These are phyloP conservation scores for Boloria selene DNA, from an alignment of 2,888 invertebrate genomes.

Conservation along the genomic window DNA sequence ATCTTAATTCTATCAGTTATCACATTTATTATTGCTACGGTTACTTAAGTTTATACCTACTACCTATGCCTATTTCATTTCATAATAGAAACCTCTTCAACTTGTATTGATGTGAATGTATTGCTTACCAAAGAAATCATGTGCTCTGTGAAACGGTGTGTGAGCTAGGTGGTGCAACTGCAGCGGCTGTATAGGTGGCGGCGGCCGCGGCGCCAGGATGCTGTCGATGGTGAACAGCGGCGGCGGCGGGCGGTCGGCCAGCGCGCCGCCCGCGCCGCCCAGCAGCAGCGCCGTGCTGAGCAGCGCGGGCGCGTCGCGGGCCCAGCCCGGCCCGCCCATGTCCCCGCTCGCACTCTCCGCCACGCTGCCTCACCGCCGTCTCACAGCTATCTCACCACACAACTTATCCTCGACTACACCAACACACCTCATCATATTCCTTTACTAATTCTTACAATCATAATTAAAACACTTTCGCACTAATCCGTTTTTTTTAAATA, in stretches of 20 bases:
- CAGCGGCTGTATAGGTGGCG: constrained; percentile 82
- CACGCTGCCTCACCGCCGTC: constrained; percentile 41
- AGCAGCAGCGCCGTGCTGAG: constrained; percentile 79
- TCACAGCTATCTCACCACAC: constrained; percentile 26
- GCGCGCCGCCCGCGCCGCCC: constrained; percentile 59
- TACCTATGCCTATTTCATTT: too few species aligned
- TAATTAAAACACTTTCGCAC: constrained; percentile 32
- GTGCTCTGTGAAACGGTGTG: constrained; percentile 86
- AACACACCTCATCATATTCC: constrained; percentile 42
- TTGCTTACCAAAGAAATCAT: constrained; percentile 91
- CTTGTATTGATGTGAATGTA: background rate
- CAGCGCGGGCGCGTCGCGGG: constrained; percentile 75
- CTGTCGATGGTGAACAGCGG: constrained; percentile 93
- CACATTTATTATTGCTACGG: too few species aligned
- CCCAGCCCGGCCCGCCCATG: constrained; percentile 67
- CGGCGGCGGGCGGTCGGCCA: constrained; percentile 76
- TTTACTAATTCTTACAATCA: constrained; percentile 37
- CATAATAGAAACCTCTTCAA: too few species aligned
- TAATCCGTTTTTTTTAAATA: background rate
- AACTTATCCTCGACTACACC: constrained; percentile 28
- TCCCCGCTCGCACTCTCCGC: constrained; percentile 49
- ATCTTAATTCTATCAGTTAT: too few species aligned
- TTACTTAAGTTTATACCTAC: too few species aligned
- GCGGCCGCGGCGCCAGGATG: constrained; percentile 89
- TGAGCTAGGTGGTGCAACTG: constrained; percentile 83